Conservation (phyloP, 2,113 vertebrate genomes). For the Oncorhynchus kisutch region DNA sequence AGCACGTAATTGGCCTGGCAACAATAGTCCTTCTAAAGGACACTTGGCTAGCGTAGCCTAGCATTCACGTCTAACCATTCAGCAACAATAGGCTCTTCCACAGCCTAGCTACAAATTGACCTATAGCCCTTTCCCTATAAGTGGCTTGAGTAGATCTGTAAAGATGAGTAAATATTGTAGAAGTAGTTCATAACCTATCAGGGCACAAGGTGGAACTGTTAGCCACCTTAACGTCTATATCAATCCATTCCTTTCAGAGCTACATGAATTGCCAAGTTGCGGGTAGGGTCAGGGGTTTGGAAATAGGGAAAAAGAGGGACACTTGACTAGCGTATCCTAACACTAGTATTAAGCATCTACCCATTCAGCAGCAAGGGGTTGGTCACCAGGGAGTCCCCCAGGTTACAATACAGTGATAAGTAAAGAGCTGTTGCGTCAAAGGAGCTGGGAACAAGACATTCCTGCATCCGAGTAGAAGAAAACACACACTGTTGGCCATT, state of each 20-base stretch:
- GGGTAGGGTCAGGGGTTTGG: neutral
- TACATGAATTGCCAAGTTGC: no score
- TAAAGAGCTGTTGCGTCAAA: neutral
- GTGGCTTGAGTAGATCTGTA: no score
- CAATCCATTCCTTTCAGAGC: no score
- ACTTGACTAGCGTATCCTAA: neutral
- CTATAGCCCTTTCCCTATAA: no score
- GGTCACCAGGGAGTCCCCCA: neutral
- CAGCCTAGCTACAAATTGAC: neutral
- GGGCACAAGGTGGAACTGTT: no score
- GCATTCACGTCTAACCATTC: slow-evolving; percentile 31
- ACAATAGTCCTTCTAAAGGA: slow-evolving; percentile 42
- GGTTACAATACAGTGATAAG: neutral
- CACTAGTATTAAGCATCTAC: neutral
- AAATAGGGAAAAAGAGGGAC: neutral
- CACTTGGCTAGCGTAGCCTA: slow-evolving; percentile 21
- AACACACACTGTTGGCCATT: neutral
- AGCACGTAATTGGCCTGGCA: slow-evolving; percentile 47
- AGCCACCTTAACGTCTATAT: no score
- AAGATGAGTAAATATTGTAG: no score
- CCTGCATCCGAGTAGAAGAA: neutral
- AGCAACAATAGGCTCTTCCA: slow-evolving; percentile 19
- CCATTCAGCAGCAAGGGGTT: neutral
- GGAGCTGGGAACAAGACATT: neutral
- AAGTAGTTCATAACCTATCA: no score